phyloP scores from a whole-genome alignment of 23 tunicate species.

The Phallusia fumigata region DNA sequence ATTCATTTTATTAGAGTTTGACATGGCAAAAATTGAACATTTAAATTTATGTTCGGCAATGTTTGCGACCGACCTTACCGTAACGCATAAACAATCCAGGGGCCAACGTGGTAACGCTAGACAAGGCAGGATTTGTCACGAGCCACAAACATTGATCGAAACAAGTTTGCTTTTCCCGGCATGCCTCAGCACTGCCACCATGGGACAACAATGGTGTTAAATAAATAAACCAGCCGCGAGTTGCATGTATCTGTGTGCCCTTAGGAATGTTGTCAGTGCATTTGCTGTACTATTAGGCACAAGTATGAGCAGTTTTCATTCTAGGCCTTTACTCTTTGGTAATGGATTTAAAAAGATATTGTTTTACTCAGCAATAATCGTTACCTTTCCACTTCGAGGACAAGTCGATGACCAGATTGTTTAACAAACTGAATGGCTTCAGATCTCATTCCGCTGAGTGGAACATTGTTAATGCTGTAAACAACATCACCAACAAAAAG shows the following conservation, averaged over 20 bases:
- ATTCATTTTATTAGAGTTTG: no score
- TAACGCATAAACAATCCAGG: no score
- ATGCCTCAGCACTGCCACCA: conserved; percentile 5
- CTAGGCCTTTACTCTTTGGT: no score
- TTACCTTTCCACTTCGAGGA: conserved; percentile 67
- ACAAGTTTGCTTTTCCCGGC: background rate
- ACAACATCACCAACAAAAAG: conserved; percentile 70
- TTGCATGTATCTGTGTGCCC: background rate
- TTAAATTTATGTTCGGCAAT: no score
- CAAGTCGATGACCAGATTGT: conserved; percentile 35
- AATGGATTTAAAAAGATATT: no score
- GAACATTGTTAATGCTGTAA: conserved; percentile 64
- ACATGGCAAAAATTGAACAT: no score
- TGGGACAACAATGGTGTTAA: background rate
- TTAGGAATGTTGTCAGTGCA: no score
- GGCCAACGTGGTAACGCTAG: no score
- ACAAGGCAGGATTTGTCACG: no score
- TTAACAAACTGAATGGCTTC: conserved; percentile 75
- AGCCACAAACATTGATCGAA: background rate
- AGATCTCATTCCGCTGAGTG: conserved; percentile 43
- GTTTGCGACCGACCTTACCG: no score
- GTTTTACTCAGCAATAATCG: background rate
- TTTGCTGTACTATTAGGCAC: no score
- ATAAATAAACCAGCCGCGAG: background rate
- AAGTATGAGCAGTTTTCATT: no score